Conservation (phyloP, 2,797 vertebrate genomes). For the Austrolebias charrua region DNA sequence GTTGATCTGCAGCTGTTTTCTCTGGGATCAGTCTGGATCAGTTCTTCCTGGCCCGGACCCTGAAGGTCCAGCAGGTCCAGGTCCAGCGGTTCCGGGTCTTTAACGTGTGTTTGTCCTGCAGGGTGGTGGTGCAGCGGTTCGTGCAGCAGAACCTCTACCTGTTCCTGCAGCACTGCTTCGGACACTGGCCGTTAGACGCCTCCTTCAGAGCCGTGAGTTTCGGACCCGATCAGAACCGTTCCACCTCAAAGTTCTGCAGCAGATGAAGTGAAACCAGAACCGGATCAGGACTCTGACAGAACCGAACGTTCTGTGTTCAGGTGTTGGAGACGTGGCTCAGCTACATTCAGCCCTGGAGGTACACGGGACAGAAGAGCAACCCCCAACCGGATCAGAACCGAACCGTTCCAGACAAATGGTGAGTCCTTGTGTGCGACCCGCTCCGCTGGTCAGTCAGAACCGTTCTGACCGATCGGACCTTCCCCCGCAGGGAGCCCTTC, state of each 20-base stretch:
- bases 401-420: constrained; percentile 80
- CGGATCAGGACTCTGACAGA: not conserved
- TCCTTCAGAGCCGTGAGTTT: constrained; percentile 93
- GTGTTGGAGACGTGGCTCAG: constrained; percentile 98
- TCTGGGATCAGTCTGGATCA: not conserved
- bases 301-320: constrained; percentile 62
- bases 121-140: constrained; percentile 91
- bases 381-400: constrained; percentile 76
- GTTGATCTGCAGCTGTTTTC: not conserved
- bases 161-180: constrained; percentile 95
- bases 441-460: too few relatives aligned
- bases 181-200: constrained; percentile 97
- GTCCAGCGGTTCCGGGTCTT: not conserved
- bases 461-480: not conserved
- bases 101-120: constrained; percentile 43
- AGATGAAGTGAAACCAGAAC: too few relatives aligned
- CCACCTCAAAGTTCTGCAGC: too few relatives aligned
- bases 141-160: constrained; percentile 96
- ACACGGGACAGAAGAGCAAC: constrained; percentile 81
- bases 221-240: too few relatives aligned
- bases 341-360: constrained; percentile 96
- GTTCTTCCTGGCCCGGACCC: too few relatives aligned
- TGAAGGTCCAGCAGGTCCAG: too few relatives aligned
- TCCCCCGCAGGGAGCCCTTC: constrained; percentile 84
- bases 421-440: not conserved